A percentile compares a stretch with the other conserved stretches of the same genome.
phyloP scores from a whole-genome alignment of 2,888 invertebrate genomes.

The Dasysyrphus albostriatus region DNA sequence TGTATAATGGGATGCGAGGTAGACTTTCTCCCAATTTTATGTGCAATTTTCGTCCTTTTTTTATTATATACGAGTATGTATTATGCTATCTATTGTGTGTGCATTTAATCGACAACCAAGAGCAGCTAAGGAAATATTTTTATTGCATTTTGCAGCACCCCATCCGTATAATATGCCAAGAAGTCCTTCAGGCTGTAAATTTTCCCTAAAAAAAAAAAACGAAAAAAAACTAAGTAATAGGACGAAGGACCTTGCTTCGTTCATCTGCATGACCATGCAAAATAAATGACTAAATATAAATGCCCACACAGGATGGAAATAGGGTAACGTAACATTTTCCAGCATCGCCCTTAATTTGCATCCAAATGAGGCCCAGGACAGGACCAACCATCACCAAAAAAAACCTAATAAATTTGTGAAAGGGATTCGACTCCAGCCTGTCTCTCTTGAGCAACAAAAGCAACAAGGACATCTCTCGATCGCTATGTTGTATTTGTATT shows the following conservation, averaged over 20 bases:
- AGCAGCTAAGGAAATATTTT: constrained; percentile 61
- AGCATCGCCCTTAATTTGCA: constrained; percentile 75
- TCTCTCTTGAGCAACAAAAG: constrained; percentile 55
- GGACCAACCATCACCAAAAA: constrained; percentile 31
- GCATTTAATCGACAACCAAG: constrained; percentile 52
- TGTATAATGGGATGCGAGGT: constrained; percentile 24
- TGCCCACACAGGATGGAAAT: constrained; percentile 68
- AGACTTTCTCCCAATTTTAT: constrained; percentile 56
- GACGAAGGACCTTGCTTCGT: constrained; percentile 50
- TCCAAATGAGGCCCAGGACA: constrained; percentile 70
- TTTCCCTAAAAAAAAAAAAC: constrained; percentile 14
- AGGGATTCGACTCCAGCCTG: constrained; percentile 48
- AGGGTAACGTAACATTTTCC: constrained; percentile 70
- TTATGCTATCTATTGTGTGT: constrained; percentile 63
- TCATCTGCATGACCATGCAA: constrained; percentile 76
- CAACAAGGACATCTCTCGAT: constrained; percentile 69
- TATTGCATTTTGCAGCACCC: constrained; percentile 66
- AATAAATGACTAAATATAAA: constrained; percentile 71
- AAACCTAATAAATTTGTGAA: constrained; percentile 39
- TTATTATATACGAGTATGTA: background rate
- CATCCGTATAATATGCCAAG: constrained; percentile 38
- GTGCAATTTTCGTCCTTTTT: constrained; percentile 53
- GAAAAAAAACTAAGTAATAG: constrained; percentile 17
- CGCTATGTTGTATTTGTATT: constrained; percentile 13
- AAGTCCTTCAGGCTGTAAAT: constrained; percentile 48